These are phyloP conservation scores for Bombyx mori DNA, from an alignment of 1,140 invertebrate species.

Conservation along the genomic window ASM3026992v2 NC_085125.1:10186501-10187000, in stretches of 20 bases:
- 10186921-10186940: slow-evolving; percentile 38
- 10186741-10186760: slow-evolving; percentile 74
- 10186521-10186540: no score
- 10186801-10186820: slow-evolving; percentile 74
- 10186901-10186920: slow-evolving; percentile 55
- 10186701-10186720: no score
- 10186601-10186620: no score
- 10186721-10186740: slow-evolving; percentile 71
- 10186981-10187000: no score
- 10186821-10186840: slow-evolving; percentile 76
- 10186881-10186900: slow-evolving; percentile 60
- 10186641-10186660: no score
- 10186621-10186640: no score
- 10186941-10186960: slow-evolving; percentile 43
- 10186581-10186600: no score
- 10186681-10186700: no score
- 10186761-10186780: slow-evolving; percentile 73
- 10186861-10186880: slow-evolving; percentile 64
- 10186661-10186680: no score
- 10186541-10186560: not conserved
- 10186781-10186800: slow-evolving; percentile 51
- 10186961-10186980: not conserved
- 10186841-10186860: slow-evolving; percentile 53
- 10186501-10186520: no score
- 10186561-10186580: no score